These are phyloP conservation scores for Callocephalon fimbriatum DNA, from an alignment of 2,113 vertebrate genomes.

Conservation along the genomic window DNA sequence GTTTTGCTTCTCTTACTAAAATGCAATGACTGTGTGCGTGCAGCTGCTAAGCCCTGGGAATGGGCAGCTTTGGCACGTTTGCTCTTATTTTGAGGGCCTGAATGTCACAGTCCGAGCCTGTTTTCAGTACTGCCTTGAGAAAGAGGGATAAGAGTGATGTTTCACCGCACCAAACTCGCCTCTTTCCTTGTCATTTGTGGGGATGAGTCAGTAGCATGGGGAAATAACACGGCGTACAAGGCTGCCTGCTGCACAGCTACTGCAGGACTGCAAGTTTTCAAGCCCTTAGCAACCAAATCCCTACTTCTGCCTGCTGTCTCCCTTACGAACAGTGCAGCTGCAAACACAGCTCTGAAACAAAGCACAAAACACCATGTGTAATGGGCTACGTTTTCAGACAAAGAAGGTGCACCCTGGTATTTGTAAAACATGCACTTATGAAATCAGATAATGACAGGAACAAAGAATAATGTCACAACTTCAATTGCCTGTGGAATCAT, in stretches of 20 bases:
- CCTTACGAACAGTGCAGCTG: background rate
- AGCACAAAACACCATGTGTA: background rate
- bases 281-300: background rate
- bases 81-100: background rate
- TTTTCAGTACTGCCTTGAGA: background rate
- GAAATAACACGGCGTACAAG: accelerated
- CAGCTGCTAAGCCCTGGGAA: accelerated
- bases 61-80: accelerated
- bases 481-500: background rate
- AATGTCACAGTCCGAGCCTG: background rate
- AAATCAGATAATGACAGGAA: background rate
- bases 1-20: background rate
- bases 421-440: background rate
- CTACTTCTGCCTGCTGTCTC: background rate
- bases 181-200: background rate
- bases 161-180: background rate
- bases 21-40: background rate
- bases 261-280: background rate
- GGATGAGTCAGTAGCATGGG: background rate
- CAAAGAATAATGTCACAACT: background rate
- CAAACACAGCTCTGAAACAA: background rate
- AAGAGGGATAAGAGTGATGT: background rate
- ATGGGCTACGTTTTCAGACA: background rate
- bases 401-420: background rate
- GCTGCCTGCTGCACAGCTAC: background rate